Percentiles rank a stretch among this genome's conserved stretches.
Evolutionary conservation across 2,113 vertebrate species (phyloP).

Genomic region (Eublepharis macularius): DNA sequence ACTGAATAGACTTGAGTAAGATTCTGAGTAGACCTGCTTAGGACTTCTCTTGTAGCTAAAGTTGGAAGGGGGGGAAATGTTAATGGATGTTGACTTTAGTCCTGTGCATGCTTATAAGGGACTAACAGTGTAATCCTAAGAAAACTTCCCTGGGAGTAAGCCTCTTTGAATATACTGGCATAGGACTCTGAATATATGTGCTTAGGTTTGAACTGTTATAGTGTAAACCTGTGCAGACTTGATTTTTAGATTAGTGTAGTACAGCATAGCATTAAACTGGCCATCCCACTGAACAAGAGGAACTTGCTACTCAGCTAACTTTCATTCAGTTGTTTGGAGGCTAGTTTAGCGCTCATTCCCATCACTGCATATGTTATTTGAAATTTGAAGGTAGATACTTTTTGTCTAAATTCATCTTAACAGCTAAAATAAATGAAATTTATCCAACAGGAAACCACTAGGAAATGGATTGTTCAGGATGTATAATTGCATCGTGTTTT

Average conservation of each 20-base stretch:
- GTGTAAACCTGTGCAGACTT: too few species aligned
- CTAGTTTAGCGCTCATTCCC: neutral
- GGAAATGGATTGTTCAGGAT: neutral
- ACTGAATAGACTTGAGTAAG: too few species aligned
- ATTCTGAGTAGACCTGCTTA: too few species aligned
- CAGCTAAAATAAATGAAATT: neutral
- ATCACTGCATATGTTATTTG: too few species aligned
- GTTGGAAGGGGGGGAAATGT: neutral
- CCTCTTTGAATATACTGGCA: too few species aligned
- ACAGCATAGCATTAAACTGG: too few species aligned
- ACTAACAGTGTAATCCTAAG: too few species aligned
- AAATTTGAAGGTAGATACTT: neutral
- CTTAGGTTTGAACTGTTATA: too few species aligned
- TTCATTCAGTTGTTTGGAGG: neutral
- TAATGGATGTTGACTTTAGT: neutral
- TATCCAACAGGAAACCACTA: neutral
- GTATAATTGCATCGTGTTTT: too few species aligned
- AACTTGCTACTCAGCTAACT: neutral
- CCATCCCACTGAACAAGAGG: neutral
- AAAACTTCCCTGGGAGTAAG: too few species aligned
- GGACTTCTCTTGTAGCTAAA: neutral
- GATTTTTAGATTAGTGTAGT: too few species aligned
- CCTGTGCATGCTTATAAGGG: neutral
- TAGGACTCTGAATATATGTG: too few species aligned
- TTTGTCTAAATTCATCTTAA: neutral